Conservation (phyloP, 2,797 vertebrate genomes). For the Myotis planiceps region DNA sequence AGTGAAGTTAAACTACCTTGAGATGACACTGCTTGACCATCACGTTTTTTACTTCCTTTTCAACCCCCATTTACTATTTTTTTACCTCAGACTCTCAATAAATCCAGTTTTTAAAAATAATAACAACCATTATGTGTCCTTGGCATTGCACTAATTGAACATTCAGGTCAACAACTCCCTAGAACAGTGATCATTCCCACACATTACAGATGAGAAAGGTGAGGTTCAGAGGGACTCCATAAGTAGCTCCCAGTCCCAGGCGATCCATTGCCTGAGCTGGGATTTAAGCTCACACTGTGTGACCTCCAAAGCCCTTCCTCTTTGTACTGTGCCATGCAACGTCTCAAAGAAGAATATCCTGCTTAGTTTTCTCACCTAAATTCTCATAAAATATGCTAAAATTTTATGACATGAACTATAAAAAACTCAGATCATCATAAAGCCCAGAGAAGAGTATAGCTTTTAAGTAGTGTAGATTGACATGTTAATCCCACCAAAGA, state of each 20-base stretch:
- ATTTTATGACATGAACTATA: slow-evolving; percentile 15
- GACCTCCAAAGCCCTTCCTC: background rate
- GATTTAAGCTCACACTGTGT: background rate
- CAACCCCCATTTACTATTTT: background rate
- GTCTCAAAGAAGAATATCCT: background rate
- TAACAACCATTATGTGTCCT: background rate
- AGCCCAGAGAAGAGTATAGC: background rate
- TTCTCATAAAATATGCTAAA: background rate
- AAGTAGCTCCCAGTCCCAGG: background rate
- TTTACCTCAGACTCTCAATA: background rate
- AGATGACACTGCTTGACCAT: background rate
- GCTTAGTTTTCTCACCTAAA: background rate
- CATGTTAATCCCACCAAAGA: background rate
- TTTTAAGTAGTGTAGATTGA: background rate
- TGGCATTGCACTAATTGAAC: background rate
- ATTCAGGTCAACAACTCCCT: background rate
- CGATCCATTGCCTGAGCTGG: background rate
- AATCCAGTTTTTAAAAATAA: background rate
- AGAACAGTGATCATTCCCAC: background rate
- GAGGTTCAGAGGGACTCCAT: background rate
- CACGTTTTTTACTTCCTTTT: background rate
- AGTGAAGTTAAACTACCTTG: background rate
- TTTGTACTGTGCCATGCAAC: background rate
- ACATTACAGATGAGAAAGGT: background rate
- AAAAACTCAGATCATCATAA: background rate